Conservation (phyloP, 2,888 invertebrate genomes). For the Drosophila antonietae region DNA sequence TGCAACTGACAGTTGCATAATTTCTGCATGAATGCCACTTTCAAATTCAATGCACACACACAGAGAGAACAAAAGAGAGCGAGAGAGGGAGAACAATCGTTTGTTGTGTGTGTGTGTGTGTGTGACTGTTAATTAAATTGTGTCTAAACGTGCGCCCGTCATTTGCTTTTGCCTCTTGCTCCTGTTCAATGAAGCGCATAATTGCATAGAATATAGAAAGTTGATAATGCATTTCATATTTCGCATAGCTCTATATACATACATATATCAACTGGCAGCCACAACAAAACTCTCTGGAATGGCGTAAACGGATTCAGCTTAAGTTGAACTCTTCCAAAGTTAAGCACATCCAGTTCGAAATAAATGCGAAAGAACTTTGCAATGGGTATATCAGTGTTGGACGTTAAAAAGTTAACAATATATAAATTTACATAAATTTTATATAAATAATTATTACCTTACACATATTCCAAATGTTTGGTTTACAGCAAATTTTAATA, state of each 20-base stretch:
- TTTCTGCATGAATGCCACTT: constrained; percentile 73
- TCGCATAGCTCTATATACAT: background rate
- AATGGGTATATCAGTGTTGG: background rate
- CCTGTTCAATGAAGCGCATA: constrained; percentile 67
- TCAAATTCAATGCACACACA: constrained; percentile 60
- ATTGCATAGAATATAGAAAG: constrained; percentile 58
- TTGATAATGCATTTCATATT: constrained; percentile 26
- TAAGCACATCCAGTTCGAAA: background rate
- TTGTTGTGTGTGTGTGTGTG: constrained; percentile 46
- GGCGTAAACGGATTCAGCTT: background rate
- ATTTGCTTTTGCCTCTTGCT: constrained; percentile 43
- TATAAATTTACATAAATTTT: no score
- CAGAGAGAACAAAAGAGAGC: background rate
- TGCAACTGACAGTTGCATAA: constrained; percentile 80
- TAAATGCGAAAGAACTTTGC: no score
- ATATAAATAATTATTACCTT: no score
- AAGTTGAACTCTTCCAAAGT: background rate
- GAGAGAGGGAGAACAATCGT: constrained; percentile 37
- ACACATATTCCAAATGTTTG: no score
- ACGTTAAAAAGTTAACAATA: no score
- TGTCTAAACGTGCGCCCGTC: constrained; percentile 56
- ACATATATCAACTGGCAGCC: background rate
- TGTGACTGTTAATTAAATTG: constrained; percentile 74
- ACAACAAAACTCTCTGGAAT: background rate
- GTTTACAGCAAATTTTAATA: no score